Conservation (phyloP, 2,113 vertebrate species). For the Epinephelus cyanopodus region DNA sequence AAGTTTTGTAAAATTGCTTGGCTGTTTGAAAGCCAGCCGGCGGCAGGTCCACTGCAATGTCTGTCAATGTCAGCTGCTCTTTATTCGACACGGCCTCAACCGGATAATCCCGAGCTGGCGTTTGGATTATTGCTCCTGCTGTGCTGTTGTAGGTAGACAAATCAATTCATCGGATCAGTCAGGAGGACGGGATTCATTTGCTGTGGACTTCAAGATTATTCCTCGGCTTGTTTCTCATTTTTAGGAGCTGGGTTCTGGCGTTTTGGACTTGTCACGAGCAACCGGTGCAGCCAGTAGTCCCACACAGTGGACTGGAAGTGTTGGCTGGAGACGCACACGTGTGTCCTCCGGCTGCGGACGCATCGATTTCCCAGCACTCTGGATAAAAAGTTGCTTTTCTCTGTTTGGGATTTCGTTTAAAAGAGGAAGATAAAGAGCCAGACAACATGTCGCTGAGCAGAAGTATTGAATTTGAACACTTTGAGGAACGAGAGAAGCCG, state of each 20-base stretch:
- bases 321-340: constrained; percentile 42
- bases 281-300: neutral
- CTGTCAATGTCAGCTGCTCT: constrained; percentile 20
- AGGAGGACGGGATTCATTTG: neutral
- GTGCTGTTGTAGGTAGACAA: constrained; percentile 1
- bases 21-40: constrained; percentile 2
- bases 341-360: constrained; percentile 17
- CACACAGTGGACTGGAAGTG: neutral
- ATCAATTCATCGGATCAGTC: constrained; percentile 9
- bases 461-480: constrained; percentile 96
- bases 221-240: neutral
- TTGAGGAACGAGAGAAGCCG: constrained; percentile 93
- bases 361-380: constrained; percentile 1
- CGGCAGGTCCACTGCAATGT: constrained; percentile 43
- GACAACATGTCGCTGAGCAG: constrained; percentile 87
- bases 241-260: no score
- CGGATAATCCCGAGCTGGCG: constrained; percentile 18
- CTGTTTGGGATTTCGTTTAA: neutral
- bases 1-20: constrained; percentile 48
- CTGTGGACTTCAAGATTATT: neutral
- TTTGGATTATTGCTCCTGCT: constrained; percentile 28
- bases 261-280: neutral
- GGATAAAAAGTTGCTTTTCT: constrained; percentile 47
- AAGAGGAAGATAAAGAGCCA: neutral
- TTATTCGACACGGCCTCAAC: constrained; percentile 14